Percentiles rank a stretch among this genome's conserved stretches.
phyloP scores from a whole-genome alignment of 2,113 vertebrate species.

The Brienomyrus brachyistius region DNA sequence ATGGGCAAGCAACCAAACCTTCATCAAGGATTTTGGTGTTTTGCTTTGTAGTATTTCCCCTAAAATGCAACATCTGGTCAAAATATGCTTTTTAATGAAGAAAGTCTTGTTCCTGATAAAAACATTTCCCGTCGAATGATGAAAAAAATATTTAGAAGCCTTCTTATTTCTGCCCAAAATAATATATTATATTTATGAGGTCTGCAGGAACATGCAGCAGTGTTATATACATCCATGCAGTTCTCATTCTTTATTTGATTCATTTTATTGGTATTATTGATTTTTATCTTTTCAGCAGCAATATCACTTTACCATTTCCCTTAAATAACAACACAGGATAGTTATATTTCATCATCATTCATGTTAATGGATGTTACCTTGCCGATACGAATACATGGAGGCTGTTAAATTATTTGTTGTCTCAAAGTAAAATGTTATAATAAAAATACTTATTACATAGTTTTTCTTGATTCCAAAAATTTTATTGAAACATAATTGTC shows the following conservation, averaged over 20 bases:
- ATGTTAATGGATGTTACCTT: background rate
- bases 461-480: background rate
- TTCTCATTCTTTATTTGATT: background rate
- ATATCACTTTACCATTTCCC: background rate
- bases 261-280: background rate
- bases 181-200: background rate
- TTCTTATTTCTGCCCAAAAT: background rate
- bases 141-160: background rate
- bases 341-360: background rate
- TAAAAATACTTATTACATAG: background rate
- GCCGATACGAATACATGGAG: background rate
- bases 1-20: background rate
- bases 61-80: background rate
- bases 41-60: background rate
- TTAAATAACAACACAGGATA: background rate
- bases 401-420: background rate
- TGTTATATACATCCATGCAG: background rate
- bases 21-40: background rate
- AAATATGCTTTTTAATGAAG: background rate
- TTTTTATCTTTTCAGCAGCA: background rate
- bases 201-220: background rate
- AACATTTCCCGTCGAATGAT: background rate
- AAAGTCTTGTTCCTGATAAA: background rate
- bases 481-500: background rate
- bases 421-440: background rate